These are phyloP conservation scores for Azemiops feae DNA, from an alignment of 2,113 vertebrate species.

Conservation along the genomic window DNA sequence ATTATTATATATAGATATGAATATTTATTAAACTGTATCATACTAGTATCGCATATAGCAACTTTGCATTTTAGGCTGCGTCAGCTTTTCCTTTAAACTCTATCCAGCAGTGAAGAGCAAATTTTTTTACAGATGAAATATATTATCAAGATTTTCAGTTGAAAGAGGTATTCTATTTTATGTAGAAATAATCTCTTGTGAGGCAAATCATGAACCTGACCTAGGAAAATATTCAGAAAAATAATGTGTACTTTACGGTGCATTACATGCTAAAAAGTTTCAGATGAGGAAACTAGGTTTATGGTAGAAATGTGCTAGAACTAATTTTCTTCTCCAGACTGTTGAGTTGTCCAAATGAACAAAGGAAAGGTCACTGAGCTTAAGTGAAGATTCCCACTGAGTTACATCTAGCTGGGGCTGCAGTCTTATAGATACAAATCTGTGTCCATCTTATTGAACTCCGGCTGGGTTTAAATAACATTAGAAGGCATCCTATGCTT, in stretches of 20 bases:
- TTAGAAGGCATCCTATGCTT: not conserved
- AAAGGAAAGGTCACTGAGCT: not conserved
- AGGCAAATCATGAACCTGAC: slow-evolving; percentile 1
- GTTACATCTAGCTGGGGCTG: not conserved
- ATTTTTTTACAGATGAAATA: slow-evolving; percentile 34
- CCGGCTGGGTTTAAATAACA: not conserved
- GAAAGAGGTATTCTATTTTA: slow-evolving; percentile 24
- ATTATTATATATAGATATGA: slow-evolving; percentile 47
- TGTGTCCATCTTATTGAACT: no score
- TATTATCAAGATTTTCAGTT: slow-evolving; percentile 32
- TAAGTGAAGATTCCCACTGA: not conserved
- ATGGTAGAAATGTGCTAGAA: not conserved
- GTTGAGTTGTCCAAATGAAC: not conserved
- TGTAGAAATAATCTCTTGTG: not conserved
- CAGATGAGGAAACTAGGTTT: not conserved
- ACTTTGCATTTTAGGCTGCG: slow-evolving; percentile 42
- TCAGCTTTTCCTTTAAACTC: slow-evolving; percentile 51
- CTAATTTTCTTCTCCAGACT: not conserved
- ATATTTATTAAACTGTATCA: slow-evolving; percentile 60
- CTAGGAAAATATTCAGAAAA: slow-evolving; percentile 8
- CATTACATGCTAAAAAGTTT: slow-evolving; percentile 1
- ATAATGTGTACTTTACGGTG: not conserved
- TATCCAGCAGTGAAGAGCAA: slow-evolving; percentile 14
- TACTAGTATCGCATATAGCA: slow-evolving; percentile 45
- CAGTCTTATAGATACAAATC: not conserved